Percentiles rank a stretch among this genome's conserved stretches.
Evolutionary conservation across 1,140 invertebrate genomes (phyloP).

Genomic region (Saxidomus purpurata): DNA sequence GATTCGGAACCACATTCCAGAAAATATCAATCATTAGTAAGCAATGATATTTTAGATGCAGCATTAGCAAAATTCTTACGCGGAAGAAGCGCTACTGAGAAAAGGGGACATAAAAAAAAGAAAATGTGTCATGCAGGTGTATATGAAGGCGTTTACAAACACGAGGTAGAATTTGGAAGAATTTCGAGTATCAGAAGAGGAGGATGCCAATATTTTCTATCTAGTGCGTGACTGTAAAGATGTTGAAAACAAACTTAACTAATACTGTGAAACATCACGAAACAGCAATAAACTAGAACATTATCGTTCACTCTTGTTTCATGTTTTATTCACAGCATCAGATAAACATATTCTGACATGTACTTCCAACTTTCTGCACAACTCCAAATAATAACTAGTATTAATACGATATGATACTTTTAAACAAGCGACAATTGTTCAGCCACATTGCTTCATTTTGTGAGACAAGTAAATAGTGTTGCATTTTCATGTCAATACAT

Average conservation of each 20-base stretch:
- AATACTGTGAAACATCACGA: neutral
- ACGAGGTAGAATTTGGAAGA: neutral
- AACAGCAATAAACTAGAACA: neutral
- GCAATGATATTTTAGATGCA: neutral
- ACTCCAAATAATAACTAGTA: too few species aligned
- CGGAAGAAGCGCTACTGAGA: neutral
- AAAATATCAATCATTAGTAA: neutral
- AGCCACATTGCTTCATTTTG: too few species aligned
- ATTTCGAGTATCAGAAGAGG: neutral
- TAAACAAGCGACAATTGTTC: too few species aligned
- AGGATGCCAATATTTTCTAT: slow-evolving; percentile 14
- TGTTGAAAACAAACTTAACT: slow-evolving; percentile 15
- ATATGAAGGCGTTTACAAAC: neutral
- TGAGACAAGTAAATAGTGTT: too few species aligned
- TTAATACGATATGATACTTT: too few species aligned
- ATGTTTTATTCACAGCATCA: slow-evolving; percentile 10
- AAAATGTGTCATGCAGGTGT: neutral
- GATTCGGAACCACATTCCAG: slow-evolving; percentile 18
- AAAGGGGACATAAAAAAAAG: too few species aligned
- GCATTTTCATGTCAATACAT: too few species aligned
- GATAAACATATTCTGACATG: neutral
- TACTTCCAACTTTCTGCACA: too few species aligned
- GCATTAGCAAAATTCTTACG: neutral
- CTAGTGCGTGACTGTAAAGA: neutral
- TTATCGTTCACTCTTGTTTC: neutral